These are phyloP conservation scores for Epizoanthus illoricatus DNA, from an alignment of 92 coral and sea anemone species.

Conservation along the genomic window DNA sequence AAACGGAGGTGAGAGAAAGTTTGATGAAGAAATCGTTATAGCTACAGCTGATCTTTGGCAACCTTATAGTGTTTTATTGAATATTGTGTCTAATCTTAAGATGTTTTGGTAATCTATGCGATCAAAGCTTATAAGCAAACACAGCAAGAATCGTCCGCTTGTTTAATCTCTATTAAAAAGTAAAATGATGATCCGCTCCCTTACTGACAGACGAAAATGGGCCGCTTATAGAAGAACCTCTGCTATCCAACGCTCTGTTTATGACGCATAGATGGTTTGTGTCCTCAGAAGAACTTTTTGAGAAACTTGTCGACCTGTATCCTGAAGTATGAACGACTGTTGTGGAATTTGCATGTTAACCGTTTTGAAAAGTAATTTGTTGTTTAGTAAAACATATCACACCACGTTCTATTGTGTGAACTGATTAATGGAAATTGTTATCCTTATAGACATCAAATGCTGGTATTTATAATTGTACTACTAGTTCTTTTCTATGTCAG, in stretches of 20 bases:
- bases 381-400: conserved; percentile 18
- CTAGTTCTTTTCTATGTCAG: background rate
- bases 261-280: conserved; percentile 94
- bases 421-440: too few species aligned
- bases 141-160: background rate
- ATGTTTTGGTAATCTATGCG: background rate
- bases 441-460: background rate
- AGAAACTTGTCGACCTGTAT: conserved; percentile 81
- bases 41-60: background rate
- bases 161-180: background rate
- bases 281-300: conserved; percentile 78
- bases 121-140: background rate
- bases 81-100: background rate
- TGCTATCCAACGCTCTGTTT: conserved; percentile 79
- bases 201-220: conserved; percentile 71
- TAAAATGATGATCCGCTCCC: background rate
- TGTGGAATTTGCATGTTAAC: conserved; percentile 6
- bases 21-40: background rate
- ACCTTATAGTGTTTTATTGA: background rate
- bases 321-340: conserved; percentile 32
- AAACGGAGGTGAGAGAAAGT: background rate
- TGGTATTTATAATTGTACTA: background rate
- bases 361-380: conserved; percentile 1
- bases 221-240: conserved; percentile 59
- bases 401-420: background rate